Evolutionary conservation across 1,140 invertebrate genomes (phyloP).

Genomic region (Spodoptera litura): DNA sequence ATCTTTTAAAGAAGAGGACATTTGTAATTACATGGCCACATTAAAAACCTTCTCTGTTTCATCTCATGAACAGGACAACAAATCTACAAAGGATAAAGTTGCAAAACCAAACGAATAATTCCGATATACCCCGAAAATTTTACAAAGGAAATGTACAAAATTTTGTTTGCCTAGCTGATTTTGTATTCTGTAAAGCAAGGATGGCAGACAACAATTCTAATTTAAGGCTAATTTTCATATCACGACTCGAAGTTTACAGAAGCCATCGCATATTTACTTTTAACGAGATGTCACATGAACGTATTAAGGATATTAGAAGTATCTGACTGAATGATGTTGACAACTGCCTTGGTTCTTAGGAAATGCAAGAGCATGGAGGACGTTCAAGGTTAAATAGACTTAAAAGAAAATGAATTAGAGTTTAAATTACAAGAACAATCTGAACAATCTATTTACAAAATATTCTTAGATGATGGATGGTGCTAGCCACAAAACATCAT

Average conservation of each 20-base stretch:
- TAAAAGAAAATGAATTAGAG: too few species aligned
- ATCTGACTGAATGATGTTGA: constrained; percentile 1
- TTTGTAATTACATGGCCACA: background rate
- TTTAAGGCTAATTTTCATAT: constrained; percentile 71
- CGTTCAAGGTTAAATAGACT: background rate
- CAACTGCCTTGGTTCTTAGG: constrained; percentile 13
- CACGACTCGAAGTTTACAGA: constrained; percentile 61
- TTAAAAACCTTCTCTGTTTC: background rate
- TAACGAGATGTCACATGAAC: constrained; percentile 48
- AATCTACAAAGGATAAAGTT: too few species aligned
- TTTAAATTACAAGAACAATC: too few species aligned
- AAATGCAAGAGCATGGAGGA: constrained; percentile 12
- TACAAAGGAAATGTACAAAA: constrained; percentile 21
- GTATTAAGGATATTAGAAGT: constrained; percentile 34
- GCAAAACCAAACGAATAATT: background rate
- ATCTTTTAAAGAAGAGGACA: too few species aligned
- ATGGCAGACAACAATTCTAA: constrained; percentile 63
- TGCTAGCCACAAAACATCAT: too few species aligned
- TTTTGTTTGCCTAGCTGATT: background rate
- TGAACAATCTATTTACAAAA: too few species aligned
- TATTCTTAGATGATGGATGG: too few species aligned
- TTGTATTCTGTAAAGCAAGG: constrained; percentile 23
- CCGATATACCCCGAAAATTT: background rate
- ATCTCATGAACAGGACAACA: background rate
- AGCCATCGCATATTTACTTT: constrained; percentile 63